phyloP scores from a whole-genome alignment of 1,140 invertebrate genomes.

The Scaptomyza pallida region DNA sequence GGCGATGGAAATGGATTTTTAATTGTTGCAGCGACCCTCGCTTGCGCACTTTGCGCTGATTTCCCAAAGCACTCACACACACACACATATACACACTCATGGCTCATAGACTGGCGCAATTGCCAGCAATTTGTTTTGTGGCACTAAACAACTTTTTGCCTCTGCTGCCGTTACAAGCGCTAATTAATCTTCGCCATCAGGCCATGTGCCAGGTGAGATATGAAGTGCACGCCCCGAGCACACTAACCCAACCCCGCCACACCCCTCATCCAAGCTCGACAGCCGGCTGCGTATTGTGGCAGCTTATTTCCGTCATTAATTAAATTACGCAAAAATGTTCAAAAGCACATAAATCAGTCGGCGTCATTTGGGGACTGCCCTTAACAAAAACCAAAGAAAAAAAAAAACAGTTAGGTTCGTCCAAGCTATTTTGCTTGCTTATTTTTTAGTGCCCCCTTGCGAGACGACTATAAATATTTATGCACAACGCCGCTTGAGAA shows the following conservation, averaged over 20 bases:
- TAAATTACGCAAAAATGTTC: slow-evolving; percentile 81
- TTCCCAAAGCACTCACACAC: slow-evolving; percentile 53
- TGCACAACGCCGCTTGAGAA: slow-evolving; percentile 33
- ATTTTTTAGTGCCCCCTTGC: slow-evolving; percentile 65
- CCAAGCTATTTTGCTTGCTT: slow-evolving; percentile 23
- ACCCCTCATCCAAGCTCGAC: background rate
- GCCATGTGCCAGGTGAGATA: slow-evolving; percentile 53
- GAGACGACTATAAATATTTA: slow-evolving; percentile 76
- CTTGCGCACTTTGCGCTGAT: slow-evolving; percentile 71
- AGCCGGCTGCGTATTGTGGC: slow-evolving; percentile 38
- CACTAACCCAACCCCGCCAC: slow-evolving; percentile 6
- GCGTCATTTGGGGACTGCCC: slow-evolving; percentile 50
- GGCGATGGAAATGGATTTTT: slow-evolving; percentile 40
- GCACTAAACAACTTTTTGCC: slow-evolving; percentile 53
- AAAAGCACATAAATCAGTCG: slow-evolving; percentile 80
- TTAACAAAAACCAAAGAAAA: no score
- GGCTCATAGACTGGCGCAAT: slow-evolving; percentile 44
- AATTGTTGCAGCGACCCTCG: slow-evolving; percentile 44
- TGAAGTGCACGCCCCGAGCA: slow-evolving; percentile 56
- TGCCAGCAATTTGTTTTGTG: slow-evolving; percentile 75
- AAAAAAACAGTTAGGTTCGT: slow-evolving; percentile 31
- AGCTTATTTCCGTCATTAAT: slow-evolving; percentile 74
- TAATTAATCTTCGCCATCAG: slow-evolving; percentile 74
- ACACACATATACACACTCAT: slow-evolving; percentile 6
- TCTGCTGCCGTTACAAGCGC: slow-evolving; percentile 66